phyloP scores from a whole-genome alignment of 1,140 invertebrate species.

The Marisa cornuarietis region DNA sequence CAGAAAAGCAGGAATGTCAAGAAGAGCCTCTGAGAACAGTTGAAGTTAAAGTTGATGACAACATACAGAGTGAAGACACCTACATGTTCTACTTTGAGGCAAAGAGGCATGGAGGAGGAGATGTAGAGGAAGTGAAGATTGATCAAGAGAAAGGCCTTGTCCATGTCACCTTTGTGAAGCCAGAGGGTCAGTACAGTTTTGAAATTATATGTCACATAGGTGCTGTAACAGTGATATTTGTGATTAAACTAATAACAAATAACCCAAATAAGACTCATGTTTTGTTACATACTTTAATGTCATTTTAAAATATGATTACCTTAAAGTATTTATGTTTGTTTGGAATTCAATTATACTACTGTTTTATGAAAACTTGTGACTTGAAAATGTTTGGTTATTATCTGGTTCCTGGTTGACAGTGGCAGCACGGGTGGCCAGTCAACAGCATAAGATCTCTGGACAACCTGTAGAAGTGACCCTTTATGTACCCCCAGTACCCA shows the following conservation, averaged over 20 bases:
- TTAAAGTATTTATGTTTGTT: no score
- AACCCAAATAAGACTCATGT: no score
- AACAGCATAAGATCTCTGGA: slow-evolving; percentile 7
- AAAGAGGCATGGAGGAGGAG: slow-evolving; percentile 6
- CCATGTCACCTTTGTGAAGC: slow-evolving; percentile 19
- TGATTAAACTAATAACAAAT: no score
- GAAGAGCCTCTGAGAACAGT: slow-evolving; percentile 11
- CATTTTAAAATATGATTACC: no score
- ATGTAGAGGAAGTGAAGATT: slow-evolving; percentile 21
- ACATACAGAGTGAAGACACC: slow-evolving; percentile 11
- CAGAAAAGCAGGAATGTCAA: slow-evolving; percentile 1
- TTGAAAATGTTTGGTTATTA: no score
- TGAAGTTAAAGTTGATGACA: not conserved
- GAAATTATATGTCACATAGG: no score
- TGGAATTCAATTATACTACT: no score
- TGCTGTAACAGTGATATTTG: no score
- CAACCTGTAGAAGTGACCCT: not conserved
- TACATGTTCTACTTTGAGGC: slow-evolving; percentile 22
- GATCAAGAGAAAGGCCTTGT: slow-evolving; percentile 6
- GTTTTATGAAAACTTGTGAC: no score
- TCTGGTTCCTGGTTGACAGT: not conserved
- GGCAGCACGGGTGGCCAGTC: not conserved
- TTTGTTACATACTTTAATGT: no score
- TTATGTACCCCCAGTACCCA: slow-evolving; percentile 12
- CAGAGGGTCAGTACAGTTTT: slow-evolving; percentile 1